phyloP scores from a whole-genome alignment of 2,888 invertebrate genomes.

The Apamea sordens region DNA sequence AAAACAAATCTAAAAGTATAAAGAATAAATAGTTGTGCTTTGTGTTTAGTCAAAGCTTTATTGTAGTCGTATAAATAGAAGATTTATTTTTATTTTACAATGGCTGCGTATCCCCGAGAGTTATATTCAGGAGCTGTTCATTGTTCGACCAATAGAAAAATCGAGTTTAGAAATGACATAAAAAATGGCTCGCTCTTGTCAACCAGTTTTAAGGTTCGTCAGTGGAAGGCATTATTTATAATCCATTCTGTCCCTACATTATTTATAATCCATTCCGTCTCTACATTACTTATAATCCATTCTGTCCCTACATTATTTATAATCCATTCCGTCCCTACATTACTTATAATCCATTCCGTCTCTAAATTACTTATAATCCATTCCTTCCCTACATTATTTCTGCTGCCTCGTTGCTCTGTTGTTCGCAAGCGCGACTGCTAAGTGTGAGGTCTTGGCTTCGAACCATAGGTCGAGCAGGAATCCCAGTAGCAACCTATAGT shows the following conservation, averaged over 20 bases:
- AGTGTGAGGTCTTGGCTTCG: neutral
- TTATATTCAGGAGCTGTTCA: neutral
- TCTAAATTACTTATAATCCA: neutral
- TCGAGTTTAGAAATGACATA: neutral
- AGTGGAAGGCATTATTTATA: neutral
- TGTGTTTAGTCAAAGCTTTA: slow-evolving; percentile 1
- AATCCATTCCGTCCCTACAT: no score
- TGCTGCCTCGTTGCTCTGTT: neutral
- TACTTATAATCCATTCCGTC: neutral
- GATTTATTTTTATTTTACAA: neutral
- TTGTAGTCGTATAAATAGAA: neutral
- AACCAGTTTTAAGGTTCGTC: neutral
- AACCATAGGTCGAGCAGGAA: no score
- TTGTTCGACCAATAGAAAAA: neutral
- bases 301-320: neutral
- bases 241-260: no score
- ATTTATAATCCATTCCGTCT: no score
- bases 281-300: neutral
- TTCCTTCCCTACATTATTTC: neutral
- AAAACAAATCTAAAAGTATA: slow-evolving; percentile 29
- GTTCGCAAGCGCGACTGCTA: neutral
- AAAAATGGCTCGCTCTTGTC: no score
- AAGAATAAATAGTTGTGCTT: neutral
- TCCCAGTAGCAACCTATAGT: neutral
- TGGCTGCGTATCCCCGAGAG: neutral